Evolutionary conservation across 2,888 invertebrate species (phyloP).

Genomic region (Tigriopus californicus): DNA sequence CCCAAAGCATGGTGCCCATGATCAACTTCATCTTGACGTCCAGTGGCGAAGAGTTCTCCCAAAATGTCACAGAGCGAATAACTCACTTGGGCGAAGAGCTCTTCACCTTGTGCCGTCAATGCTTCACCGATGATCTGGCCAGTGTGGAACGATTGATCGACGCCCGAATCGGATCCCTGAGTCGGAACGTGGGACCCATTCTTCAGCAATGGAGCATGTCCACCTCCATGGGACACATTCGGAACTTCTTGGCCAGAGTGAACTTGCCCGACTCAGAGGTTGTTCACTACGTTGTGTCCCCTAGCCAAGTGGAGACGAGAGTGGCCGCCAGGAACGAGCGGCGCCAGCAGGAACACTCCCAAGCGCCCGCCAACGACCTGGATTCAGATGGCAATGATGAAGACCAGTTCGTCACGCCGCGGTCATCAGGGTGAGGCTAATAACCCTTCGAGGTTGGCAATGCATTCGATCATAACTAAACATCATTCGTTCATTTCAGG

Average conservation of each 20-base stretch:
- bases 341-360: background rate
- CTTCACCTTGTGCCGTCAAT: background rate
- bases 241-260: slow-evolving; percentile 19
- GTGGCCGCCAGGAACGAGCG: slow-evolving; percentile 2
- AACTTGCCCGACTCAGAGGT: slow-evolving; percentile 11
- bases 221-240: slow-evolving; percentile 21
- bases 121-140: slow-evolving; percentile 3
- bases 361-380: background rate
- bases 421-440: background rate
- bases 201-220: slow-evolving; percentile 28
- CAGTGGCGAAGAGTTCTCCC: background rate
- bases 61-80: background rate
- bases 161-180: slow-evolving; percentile 19
- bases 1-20: background rate
- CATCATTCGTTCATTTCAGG: no score
- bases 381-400: background rate
- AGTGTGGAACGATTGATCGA: slow-evolving; percentile 3
- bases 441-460: no score
- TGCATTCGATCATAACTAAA: no score
- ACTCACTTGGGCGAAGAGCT: background rate
- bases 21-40: background rate
- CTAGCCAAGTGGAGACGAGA: background rate
- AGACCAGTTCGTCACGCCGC: slow-evolving; percentile 3
- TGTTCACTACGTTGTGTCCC: no score
- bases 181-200: slow-evolving; percentile 26